Evolutionary conservation across 2,888 invertebrate genomes (phyloP), one percentile per base, ranked within the genome.

Genomic region (Leucania comma): DNA sequence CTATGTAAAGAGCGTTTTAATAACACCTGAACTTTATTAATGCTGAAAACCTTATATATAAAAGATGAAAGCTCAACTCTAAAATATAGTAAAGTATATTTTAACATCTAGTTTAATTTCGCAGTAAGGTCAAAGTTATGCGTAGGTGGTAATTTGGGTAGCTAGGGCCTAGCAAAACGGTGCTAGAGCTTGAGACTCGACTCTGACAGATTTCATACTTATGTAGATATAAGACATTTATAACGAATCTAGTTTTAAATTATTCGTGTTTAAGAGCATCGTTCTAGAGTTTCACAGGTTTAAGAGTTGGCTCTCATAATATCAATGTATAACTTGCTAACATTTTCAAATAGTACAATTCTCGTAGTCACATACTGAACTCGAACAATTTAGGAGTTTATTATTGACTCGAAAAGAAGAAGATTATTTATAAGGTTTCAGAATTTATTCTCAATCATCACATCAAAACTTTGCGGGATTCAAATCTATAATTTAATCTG

Each of bases 11-110:
- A 72, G 48, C 38, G 32, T 67, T 67, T 58, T 72, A 72, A 67
- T 72, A 73, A 72, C 24, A 73, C 50, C 59, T 67, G 59, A 65
- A 72, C 54, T 42, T 26, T 32, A 72, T 59, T 66, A 72, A 59
- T 24, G n/a, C 72, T 29, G 12, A 48, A 54, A 57, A 53, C 14
- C 29, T 29, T 32, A 56, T 29, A 56, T 29, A 32, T 22, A 42
- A 14, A 12, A 63, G n/a, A 29, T 42, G 12, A 64, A 57, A 35
- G 48, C 29, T 48, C 38, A 42, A 32, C 20, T 50, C 0, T 35
- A 57, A 46, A 51, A 26, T 53, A 46, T 20, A 65, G 14, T 22
- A 72, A 57, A 72, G 20, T n/a, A 57, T n/a, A 53, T 53, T 72
- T 46, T 35, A 22, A 12, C 12, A n/a, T 58, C n/a, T 29, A 66